Percentiles rank a stretch among this genome's conserved stretches.
Conservation (phyloP, 1,140 invertebrate genomes). For the Megalopta genalis region DNA sequence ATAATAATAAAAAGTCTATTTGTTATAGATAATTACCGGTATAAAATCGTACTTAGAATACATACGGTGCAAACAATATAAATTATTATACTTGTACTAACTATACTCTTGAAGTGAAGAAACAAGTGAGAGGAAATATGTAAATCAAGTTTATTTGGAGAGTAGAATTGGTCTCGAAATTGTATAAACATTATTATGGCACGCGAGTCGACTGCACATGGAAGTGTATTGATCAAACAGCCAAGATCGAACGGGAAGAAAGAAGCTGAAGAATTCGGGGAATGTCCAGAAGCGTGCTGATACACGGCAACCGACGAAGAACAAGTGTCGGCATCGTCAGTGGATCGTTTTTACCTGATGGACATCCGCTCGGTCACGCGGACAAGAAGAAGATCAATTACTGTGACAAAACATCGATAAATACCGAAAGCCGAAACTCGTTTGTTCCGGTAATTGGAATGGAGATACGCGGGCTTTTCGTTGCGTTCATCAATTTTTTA, state of each 20-base stretch:
- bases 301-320: constrained; percentile 28
- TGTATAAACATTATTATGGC: not conserved
- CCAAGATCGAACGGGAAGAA: not conserved
- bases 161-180: too few relatives aligned
- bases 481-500: not conserved
- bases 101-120: too few relatives aligned
- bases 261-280: constrained; percentile 13
- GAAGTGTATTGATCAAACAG: not conserved
- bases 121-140: too few relatives aligned
- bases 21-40: too few relatives aligned
- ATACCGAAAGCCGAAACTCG: constrained; percentile 51
- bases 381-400: constrained; percentile 74
- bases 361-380: constrained; percentile 58
- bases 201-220: not conserved
- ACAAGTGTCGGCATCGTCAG: constrained; percentile 48
- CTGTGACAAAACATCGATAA: constrained; percentile 60
- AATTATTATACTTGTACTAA: too few relatives aligned
- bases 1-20: too few relatives aligned
- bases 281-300: constrained; percentile 39
- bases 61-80: too few relatives aligned
- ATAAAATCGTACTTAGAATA: too few relatives aligned
- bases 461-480: not conserved
- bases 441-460: constrained; percentile 24
- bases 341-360: constrained; percentile 58
- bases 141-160: too few relatives aligned